Evolutionary conservation across 92 coral and sea anemone genomes (phyloP), one percentile per base, ranked within the genome.

Genomic region (Blastomussa wellsi): DNA sequence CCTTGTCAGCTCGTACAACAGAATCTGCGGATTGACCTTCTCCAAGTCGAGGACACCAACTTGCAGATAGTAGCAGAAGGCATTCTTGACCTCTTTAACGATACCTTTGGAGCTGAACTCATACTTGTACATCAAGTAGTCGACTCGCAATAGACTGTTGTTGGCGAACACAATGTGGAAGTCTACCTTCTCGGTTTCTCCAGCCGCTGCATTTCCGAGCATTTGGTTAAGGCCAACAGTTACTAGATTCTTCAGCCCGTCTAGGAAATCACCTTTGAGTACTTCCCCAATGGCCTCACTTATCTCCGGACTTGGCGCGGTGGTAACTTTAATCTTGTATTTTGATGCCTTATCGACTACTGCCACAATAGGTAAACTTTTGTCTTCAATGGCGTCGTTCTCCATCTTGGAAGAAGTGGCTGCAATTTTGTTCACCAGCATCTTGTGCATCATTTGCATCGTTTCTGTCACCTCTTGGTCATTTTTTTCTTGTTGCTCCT

Each of bases 101-200:
- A 88, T 36, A 14, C 91, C 91, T 33, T 37, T 38, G 42, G 84
- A 67, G 17, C 47, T 24, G 42, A 88, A 84, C 33, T 59, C 59
- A 68, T 88, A 77, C 85, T 71, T 88, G 89, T 88, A 88, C 62
- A 77, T 35, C 80, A 81, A 67, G 80, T 84, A 84, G 72, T 88
- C 91, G 66, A 88, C 48, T 32, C 91, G 84, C 44, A 84, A 66
- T 28, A 84, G 75, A 39, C 74, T 85, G 73, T 88, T 84, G 80
- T 78, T 88, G 39, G 89, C 83, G 66, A 88, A 88, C 31, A 88
- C 89, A 2, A 78, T 73, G 16, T 74, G 82, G 75, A 84, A 76
- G 72, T 62, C 82, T 4, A 24, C 64, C 13, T 29, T 76, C 70
- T 88, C 80, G 13, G 64, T 77, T 41, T 84, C 89, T 2, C 89